Evolutionary conservation across 1,140 invertebrate species (phyloP).

Genomic region (Drosophila bocqueti): DNA sequence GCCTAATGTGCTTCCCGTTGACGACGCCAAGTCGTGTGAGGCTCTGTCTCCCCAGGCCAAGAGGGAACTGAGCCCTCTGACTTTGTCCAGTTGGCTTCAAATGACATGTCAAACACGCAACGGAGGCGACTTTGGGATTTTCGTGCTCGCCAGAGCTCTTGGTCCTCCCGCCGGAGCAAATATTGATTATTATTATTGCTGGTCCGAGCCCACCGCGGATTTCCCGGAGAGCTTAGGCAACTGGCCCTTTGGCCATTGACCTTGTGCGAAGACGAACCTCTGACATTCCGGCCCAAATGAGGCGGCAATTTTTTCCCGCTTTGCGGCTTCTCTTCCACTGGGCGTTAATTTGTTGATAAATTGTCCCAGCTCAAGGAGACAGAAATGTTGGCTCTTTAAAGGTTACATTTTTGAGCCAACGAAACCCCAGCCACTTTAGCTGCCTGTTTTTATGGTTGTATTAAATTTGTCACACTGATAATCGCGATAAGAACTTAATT

Average conservation of each 20-base stretch:
- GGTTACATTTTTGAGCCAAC: conserved; percentile 1
- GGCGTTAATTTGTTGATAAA: conserved; percentile 73
- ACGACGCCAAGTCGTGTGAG: conserved; percentile 52
- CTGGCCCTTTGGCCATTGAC: conserved; percentile 59
- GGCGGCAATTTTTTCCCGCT: conserved; percentile 50
- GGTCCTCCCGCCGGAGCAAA: conserved; percentile 36
- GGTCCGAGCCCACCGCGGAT: conserved; percentile 69
- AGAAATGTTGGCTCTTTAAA: conserved; percentile 27
- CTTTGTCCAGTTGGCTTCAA: conserved; percentile 61
- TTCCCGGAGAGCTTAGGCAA: conserved; percentile 56
- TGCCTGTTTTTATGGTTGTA: conserved; percentile 20
- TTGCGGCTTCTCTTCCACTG: conserved; percentile 34
- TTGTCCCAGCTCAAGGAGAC: conserved; percentile 36
- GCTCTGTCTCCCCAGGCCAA: conserved; percentile 5
- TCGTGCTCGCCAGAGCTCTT: conserved; percentile 11
- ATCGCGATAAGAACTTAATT: conserved; percentile 66
- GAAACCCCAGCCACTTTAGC: conserved; percentile 3
- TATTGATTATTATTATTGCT: conserved; percentile 76
- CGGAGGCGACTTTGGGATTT: conserved; percentile 47
- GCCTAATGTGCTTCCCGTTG: conserved; percentile 79
- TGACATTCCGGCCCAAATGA: conserved; percentile 64
- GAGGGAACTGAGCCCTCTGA: conserved; percentile 18
- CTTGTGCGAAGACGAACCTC: conserved; percentile 43
- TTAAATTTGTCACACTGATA: conserved; percentile 73
- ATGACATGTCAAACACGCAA: conserved; percentile 81